These are phyloP conservation scores for Acrocephalus kingi DNA, from an alignment of 2,113 vertebrate species.

Conservation along the genomic window DNA sequence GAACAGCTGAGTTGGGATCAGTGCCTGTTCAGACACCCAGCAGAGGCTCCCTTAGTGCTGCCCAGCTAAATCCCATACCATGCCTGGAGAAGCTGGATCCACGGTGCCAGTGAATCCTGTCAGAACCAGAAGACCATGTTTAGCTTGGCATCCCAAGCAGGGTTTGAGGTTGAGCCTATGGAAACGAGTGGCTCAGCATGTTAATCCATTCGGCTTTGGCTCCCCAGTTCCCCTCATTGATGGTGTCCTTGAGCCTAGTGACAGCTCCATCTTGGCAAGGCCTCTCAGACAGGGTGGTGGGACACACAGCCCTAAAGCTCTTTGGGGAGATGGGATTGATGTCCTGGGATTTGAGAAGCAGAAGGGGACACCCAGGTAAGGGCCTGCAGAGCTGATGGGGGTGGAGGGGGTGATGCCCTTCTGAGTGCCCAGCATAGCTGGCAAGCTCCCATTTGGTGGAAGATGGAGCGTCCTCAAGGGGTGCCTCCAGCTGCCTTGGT, in stretches of 20 bases:
- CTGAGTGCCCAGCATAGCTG: background rate
- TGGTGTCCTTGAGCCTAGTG: background rate
- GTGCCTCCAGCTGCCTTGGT: background rate
- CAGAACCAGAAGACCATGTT: background rate
- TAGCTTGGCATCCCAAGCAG: background rate
- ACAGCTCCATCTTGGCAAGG: background rate
- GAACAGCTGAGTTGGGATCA: background rate
- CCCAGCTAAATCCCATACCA: rapidly evolving
- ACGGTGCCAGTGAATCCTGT: background rate
- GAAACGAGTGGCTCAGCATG: background rate
- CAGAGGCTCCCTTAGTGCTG: background rate
- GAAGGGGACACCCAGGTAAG: background rate
- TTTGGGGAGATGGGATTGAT: background rate
- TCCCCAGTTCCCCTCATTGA: rapidly evolving
- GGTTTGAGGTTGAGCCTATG: background rate
- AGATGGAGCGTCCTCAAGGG: background rate
- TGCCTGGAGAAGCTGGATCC: rapidly evolving
- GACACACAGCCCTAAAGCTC: background rate
- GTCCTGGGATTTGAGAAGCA: background rate
- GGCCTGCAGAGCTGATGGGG: background rate
- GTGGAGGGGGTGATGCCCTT: background rate
- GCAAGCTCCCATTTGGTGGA: rapidly evolving
- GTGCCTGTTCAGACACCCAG: background rate
- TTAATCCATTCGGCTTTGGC: background rate
- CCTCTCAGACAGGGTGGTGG: rapidly evolving